These are phyloP conservation scores for Gasterosteus aculeatus DNA, from an alignment of 2,113 vertebrate genomes.

Conservation along the genomic window DNA sequence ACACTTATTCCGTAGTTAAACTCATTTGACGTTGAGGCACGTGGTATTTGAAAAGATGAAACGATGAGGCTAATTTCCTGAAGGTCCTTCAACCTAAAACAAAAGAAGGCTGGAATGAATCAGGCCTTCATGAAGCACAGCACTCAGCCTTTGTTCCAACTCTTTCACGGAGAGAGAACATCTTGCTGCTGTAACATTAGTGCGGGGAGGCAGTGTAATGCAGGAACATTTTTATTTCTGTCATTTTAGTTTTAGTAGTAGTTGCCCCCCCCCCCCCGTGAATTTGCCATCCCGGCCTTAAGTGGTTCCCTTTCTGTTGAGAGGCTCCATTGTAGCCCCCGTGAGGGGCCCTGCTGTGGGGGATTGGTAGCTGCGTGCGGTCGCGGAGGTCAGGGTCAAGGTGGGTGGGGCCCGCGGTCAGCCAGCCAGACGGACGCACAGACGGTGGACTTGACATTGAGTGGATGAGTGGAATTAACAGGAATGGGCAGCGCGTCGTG, in stretches of 20 bases:
- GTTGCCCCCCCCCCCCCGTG: neutral
- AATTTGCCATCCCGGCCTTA: conserved; percentile 15
- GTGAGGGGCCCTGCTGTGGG: conserved; percentile 10
- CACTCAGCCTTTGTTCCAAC: neutral
- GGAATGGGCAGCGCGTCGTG: conserved; percentile 47
- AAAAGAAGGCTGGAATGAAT: neutral
- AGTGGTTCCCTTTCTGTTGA: conserved; percentile 18
- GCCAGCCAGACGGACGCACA: conserved; percentile 73
- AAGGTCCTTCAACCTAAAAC: neutral
- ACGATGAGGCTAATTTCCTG: neutral
- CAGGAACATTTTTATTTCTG: neutral
- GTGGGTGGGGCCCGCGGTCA: conserved; percentile 68
- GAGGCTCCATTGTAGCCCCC: conserved; percentile 53
- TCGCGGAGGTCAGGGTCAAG: conserved; percentile 69
- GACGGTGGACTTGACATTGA: conserved; percentile 80
- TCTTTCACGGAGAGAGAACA: neutral
- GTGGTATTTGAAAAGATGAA: neutral
- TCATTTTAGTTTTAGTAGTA: neutral
- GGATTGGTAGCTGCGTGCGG: conserved; percentile 6
- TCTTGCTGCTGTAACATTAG: neutral
- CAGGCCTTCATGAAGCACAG: neutral
- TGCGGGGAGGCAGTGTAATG: neutral
- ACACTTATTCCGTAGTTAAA: neutral
- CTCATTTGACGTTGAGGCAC: neutral
- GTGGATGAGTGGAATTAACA: conserved; percentile 70